Base-by-base conservation (phyloP, 1,140 invertebrate species). In the Thalassaphorura encarpata region DNA sequence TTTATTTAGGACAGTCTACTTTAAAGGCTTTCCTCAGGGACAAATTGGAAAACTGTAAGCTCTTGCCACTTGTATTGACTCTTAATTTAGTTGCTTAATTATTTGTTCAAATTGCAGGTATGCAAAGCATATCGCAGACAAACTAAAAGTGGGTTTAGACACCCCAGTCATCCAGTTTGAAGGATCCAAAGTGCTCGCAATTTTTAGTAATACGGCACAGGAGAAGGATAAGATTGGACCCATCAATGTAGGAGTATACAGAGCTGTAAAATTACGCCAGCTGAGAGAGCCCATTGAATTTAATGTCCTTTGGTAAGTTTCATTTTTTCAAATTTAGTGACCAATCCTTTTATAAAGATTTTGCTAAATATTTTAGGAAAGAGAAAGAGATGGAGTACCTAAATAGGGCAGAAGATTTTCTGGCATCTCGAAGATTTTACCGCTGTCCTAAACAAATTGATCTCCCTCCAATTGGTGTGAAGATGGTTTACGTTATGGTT, bases 21-120 rank as follows among this genome's bases (percentile, higher is more conserved):
- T 94, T 41, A 68, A 81, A 73, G 77, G 83, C 18, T 75, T 83
- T 67, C 81, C 85, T 24, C 54, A 70, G 0, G 73, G 79, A 1
- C 81, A 85, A 62, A 84, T 88, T n/a, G 83, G 83, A 3, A 69
- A 75, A 41, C 63, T 93, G 5, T 94, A 93, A 45, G 46, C 43
- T 50, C 3, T 52, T 58, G 46, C 36, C 11, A n/a, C n/a, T 11
- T 36, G 19, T 13, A 51, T 18, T n/a, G 27, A 45, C 26, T n/a
- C 21, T 13, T n/a, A 11, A 6, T 52, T 39, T 15, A 8, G 42
- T 33, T 6, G 5, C 23, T n/a, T 15, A 40, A 41, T 11, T 18
- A 8, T 51, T n/a, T n/a, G n/a, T n/a, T n/a, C n/a, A 11, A 51
- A 26, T 42, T 49, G 2, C 33, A 59, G 56, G 16, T 63, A 63